phyloP scores from a whole-genome alignment of 1,140 invertebrate genomes.

The Akabosia matsudoensis region DNA sequence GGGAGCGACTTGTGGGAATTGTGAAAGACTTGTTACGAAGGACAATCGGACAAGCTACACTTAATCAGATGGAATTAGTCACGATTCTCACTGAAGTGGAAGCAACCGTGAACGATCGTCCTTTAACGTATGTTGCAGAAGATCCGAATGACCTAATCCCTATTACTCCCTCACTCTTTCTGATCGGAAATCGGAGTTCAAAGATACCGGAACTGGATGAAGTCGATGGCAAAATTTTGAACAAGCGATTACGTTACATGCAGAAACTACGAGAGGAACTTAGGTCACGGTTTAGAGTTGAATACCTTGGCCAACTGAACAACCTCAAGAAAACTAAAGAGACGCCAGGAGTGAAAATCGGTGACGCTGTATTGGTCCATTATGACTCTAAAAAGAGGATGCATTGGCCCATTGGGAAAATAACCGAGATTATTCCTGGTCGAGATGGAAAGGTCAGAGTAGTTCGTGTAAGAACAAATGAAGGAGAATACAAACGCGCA shows the following conservation, averaged over 20 bases:
- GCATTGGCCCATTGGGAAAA: constrained; percentile 9
- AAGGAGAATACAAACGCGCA: neutral
- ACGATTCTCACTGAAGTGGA: constrained; percentile 50
- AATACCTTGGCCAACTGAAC: too few relatives aligned
- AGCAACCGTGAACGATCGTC: constrained; percentile 49
- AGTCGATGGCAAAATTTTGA: too few relatives aligned
- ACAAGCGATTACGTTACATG: too few relatives aligned
- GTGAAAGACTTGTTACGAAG: constrained; percentile 48
- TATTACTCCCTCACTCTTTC: constrained; percentile 47
- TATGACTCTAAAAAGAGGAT: constrained; percentile 8
- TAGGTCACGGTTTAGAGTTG: too few relatives aligned
- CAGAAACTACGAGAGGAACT: too few relatives aligned
- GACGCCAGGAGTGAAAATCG: neutral
- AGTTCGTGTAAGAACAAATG: neutral
- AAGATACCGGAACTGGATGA: constrained; percentile 20
- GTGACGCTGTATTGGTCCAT: constrained; percentile 18
- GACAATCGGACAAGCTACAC: constrained; percentile 45
- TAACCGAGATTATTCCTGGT: neutral
- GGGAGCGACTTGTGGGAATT: too few relatives aligned
- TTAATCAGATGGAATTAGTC: constrained; percentile 49
- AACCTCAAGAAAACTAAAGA: too few relatives aligned
- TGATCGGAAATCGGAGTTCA: constrained; percentile 2
- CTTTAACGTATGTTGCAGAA: constrained; percentile 48
- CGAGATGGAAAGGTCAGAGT: neutral
- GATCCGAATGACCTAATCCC: constrained; percentile 43